Evolutionary conservation across 1,140 invertebrate genomes (phyloP).

Genomic region (Diorhabda sublineata): DNA sequence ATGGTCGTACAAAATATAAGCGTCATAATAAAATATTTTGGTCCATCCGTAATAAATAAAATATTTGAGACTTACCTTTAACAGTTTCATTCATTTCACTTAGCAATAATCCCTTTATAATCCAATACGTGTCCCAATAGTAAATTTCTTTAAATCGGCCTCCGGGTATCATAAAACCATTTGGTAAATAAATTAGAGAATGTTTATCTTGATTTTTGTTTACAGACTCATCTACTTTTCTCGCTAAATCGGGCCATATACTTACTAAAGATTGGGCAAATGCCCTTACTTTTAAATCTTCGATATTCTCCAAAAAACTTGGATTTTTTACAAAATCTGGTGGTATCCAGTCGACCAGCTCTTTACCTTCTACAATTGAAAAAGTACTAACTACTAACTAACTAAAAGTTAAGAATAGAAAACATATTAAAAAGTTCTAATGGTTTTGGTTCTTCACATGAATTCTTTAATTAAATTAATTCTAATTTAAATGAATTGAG

Average conservation of each 20-base stretch:
- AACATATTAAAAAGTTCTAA: too few species aligned
- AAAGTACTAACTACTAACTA: too few species aligned
- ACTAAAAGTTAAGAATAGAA: too few species aligned
- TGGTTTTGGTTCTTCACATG: too few species aligned
- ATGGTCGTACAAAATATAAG: too few species aligned
- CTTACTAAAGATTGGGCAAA: slow-evolving; percentile 58
- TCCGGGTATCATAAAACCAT: slow-evolving; percentile 83
- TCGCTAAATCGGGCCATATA: slow-evolving; percentile 70
- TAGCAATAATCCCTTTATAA: slow-evolving; percentile 70
- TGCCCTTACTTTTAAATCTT: slow-evolving; percentile 56
- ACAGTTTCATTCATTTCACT: slow-evolving; percentile 74
- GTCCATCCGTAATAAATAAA: too few species aligned
- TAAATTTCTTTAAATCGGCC: slow-evolving; percentile 83
- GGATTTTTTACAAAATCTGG: slow-evolving; percentile 64
- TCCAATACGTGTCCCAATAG: slow-evolving; percentile 91
- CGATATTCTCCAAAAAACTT: slow-evolving; percentile 57
- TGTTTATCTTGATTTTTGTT: slow-evolving; percentile 56
- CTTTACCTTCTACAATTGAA: slow-evolving; percentile 35
- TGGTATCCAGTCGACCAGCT: slow-evolving; percentile 57
- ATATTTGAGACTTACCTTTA: slow-evolving; percentile 25
- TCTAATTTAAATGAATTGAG: too few species aligned
- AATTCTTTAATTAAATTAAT: too few species aligned
- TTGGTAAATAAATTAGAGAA: slow-evolving; percentile 71
- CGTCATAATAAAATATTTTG: too few species aligned
- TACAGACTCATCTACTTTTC: slow-evolving; percentile 63